phyloP scores from a whole-genome alignment of 2,888 invertebrate species.

The Notodonta ziczac region DNA sequence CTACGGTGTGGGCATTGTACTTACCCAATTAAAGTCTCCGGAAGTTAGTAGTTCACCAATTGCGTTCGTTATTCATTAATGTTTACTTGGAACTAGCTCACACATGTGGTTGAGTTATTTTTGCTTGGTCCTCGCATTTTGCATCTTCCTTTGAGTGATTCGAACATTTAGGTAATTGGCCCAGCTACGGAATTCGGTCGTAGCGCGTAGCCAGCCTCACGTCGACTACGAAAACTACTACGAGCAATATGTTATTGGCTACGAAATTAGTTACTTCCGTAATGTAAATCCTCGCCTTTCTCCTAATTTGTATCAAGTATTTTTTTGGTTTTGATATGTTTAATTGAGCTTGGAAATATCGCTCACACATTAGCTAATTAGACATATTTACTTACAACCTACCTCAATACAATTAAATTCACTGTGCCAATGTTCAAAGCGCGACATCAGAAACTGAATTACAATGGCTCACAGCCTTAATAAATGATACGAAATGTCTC shows the following conservation, averaged over 20 bases:
- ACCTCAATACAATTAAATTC: background rate
- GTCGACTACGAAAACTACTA: background rate
- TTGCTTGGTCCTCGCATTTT: constrained; percentile 10
- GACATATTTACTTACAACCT: too few relatives aligned
- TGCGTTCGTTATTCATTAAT: constrained; percentile 42
- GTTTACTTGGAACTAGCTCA: constrained; percentile 39
- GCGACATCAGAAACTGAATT: constrained; percentile 4
- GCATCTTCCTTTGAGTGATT: background rate
- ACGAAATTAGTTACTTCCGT: too few relatives aligned
- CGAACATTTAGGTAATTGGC: background rate
- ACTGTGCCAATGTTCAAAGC: constrained; percentile 5
- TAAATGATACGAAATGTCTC: constrained; percentile 41
- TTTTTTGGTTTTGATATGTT: too few relatives aligned
- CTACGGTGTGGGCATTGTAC: constrained; percentile 22
- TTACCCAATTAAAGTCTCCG: constrained; percentile 54
- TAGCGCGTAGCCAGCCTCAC: background rate
- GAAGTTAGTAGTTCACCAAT: constrained; percentile 69
- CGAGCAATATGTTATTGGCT: too few relatives aligned
- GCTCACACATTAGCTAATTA: too few relatives aligned
- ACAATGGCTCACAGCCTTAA: background rate
- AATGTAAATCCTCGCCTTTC: too few relatives aligned
- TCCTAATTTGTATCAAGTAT: too few relatives aligned
- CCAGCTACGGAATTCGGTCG: background rate
- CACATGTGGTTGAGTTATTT: constrained; percentile 11
- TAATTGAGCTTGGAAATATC: too few relatives aligned